Conservation (phyloP, 2,888 invertebrate genomes). For the Cremastobaeus sp. region DNA sequence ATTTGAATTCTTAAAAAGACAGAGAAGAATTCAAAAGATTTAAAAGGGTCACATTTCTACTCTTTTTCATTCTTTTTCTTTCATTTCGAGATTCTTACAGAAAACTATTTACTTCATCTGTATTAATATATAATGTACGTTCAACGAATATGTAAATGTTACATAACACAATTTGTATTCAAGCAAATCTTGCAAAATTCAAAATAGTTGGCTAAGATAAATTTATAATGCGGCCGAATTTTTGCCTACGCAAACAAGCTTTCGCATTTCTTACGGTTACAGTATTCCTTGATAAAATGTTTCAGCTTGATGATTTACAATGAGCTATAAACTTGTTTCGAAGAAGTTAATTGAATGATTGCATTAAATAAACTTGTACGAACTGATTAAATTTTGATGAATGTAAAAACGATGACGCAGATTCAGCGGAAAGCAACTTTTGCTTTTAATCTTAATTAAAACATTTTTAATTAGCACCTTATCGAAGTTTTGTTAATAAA, state of each 20-base stretch:
- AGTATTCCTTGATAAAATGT: too few species aligned
- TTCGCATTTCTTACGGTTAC: too few species aligned
- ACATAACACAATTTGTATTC: not conserved
- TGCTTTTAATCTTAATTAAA: constrained; percentile 23
- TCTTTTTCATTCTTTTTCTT: constrained; percentile 4
- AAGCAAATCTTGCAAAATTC: not conserved
- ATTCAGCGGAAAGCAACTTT: not conserved
- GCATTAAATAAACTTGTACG: too few species aligned
- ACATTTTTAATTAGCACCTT: constrained; percentile 43
- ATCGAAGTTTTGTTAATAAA: constrained; percentile 2
- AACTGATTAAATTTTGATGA: constrained; percentile 3
- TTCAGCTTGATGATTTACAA: too few species aligned
- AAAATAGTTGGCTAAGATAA: too few species aligned
- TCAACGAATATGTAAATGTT: not conserved
- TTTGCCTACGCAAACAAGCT: too few species aligned
- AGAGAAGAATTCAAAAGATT: constrained; percentile 14
- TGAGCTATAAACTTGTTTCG: too few species aligned
- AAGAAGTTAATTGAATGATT: too few species aligned
- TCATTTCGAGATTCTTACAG: constrained; percentile 1
- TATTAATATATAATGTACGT: constrained; percentile 3
- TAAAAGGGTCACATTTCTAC: constrained; percentile 13
- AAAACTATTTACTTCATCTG: constrained; percentile 14
- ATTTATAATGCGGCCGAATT: too few species aligned
- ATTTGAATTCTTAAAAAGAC: constrained; percentile 16
- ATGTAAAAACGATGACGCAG: too few species aligned